Evolutionary conservation across 1,140 invertebrate genomes (phyloP).

Genomic region (Temnothorax curvispinosus): DNA sequence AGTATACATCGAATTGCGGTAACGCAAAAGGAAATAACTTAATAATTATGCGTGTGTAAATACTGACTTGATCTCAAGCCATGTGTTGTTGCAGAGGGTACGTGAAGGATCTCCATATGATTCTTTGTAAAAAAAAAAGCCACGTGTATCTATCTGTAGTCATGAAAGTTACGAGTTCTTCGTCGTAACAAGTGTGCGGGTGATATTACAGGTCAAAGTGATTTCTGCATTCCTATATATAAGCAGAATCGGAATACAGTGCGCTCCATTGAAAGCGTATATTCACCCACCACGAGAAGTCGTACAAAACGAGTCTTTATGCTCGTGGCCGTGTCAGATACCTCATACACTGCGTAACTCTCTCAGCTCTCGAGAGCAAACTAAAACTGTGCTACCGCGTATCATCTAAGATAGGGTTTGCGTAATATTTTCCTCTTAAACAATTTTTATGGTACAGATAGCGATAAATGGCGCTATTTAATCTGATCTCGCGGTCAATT

Average conservation of each 20-base stretch:
- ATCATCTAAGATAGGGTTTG: slow-evolving; percentile 18
- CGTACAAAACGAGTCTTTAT: slow-evolving; percentile 66
- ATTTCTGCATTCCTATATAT: slow-evolving; percentile 41
- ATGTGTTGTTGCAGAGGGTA: neutral
- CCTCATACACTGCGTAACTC: neutral
- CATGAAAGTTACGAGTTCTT: neutral
- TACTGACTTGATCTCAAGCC: neutral
- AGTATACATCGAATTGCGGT: neutral
- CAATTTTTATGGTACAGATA: neutral
- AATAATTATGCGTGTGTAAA: neutral
- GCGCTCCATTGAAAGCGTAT: slow-evolving; percentile 55
- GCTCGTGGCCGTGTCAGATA: slow-evolving; percentile 19
- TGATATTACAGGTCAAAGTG: slow-evolving; percentile 37
- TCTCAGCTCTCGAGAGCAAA: slow-evolving; percentile 16
- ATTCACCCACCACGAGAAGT: slow-evolving; percentile 47
- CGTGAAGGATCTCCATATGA: neutral
- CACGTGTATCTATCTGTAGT: neutral
- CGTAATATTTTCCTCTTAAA: neutral
- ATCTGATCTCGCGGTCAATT: neutral
- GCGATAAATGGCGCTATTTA: neutral
- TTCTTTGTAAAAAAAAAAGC: neutral
- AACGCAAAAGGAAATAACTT: neutral
- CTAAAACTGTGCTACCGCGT: slow-evolving; percentile 13
- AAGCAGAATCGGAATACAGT: slow-evolving; percentile 55
- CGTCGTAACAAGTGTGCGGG: neutral